phyloP scores from a whole-genome alignment of 2,888 invertebrate genomes.

The Tenthredo notha region DNA sequence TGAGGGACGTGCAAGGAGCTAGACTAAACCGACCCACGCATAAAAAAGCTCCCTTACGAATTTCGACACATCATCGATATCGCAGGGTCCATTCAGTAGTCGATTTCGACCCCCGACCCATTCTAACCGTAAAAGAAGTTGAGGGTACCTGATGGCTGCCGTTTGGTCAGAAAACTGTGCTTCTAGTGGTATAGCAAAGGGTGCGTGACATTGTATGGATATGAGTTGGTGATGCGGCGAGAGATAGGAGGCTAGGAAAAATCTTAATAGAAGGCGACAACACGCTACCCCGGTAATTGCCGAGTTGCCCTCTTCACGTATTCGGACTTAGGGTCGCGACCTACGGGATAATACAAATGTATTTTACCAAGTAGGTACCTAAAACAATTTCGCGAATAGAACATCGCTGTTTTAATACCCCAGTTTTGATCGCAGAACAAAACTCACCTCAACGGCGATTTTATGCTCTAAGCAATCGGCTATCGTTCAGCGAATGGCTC shows the following conservation, averaged over 20 bases:
- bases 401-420: neutral
- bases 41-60: neutral
- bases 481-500: slow-evolving; percentile 59
- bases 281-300: slow-evolving; percentile 41
- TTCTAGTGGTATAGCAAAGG: slow-evolving; percentile 5
- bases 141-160: slow-evolving; percentile 10
- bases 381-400: neutral
- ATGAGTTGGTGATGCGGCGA: slow-evolving; percentile 68
- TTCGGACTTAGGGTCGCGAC: slow-evolving; percentile 12
- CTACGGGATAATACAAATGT: neutral
- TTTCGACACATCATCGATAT: neutral
- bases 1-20: neutral
- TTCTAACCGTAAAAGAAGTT: neutral
- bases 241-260: slow-evolving; percentile 60
- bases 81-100: neutral
- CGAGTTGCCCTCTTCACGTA: slow-evolving; percentile 11
- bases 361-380: neutral
- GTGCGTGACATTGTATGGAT: slow-evolving; percentile 78
- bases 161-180: neutral
- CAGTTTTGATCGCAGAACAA: neutral
- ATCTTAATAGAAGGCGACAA: slow-evolving; percentile 63
- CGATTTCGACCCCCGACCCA: neutral
- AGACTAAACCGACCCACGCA: neutral
- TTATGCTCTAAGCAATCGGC: slow-evolving; percentile 57
- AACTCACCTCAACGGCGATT: slow-evolving; percentile 34